Base-by-base conservation (phyloP, 2,113 vertebrate genomes). In the Hippocampus mohnikei region DNA sequence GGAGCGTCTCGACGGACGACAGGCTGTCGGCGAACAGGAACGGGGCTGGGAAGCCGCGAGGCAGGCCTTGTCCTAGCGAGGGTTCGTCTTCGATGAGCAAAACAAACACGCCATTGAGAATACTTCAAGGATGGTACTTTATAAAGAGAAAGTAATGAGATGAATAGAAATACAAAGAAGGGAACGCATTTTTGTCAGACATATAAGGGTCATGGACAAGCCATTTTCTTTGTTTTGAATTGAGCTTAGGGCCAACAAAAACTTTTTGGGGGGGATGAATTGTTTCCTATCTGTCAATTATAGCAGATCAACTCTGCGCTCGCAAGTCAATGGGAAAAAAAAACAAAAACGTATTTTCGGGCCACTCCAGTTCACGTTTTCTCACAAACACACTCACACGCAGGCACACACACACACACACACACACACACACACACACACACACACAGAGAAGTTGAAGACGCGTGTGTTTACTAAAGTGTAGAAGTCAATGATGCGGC, bases 1-100 rank as follows among this genome's bases (percentile, higher is more conserved):
- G 92, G 75, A 98, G 93, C 29, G 95, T 96, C 91, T 98, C 96
- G 89, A 97, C 95, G 1, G 96, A 98, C 41, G 95, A 96, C 69
- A 98, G 84, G 46, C 94, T 94, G 77, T 98, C 96, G 44, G 95
- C 94, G 85, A 96, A 97, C 77, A 97, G 92, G 84, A 97, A 95
- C 0, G 95, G 93, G 27, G 94, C 94, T 0, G 95, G 95, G 78
- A 98, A 98, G 67, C 95, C 95, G 11, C 94, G 90, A 58, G 94
- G 92, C 71, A 97, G 90, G 66, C 90, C 82, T 67, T 95, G 95
- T 69, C 91, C 93, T 61, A 88, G 83, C 33, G 82, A 27, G 21
- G 79, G 73, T 55, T 97, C 91, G 9, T 96, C 95, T 90, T 94
- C 89, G 23, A 7, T 8, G 33, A 20, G 29, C 20, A n/a, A n/a